Base-by-base conservation (phyloP, 2,888 invertebrate species). In the Anagyrus pseudococci region DNA sequence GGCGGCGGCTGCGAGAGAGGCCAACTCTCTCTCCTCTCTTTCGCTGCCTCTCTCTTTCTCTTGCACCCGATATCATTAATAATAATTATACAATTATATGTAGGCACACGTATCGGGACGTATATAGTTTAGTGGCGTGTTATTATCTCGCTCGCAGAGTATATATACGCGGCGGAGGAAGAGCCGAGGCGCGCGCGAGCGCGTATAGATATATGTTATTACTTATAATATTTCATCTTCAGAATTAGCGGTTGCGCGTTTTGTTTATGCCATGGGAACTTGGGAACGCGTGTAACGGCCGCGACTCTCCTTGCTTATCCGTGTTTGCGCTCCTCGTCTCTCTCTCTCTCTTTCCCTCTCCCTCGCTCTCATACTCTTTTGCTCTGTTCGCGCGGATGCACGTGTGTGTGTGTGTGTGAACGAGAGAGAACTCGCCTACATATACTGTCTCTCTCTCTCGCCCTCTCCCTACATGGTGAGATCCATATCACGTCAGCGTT, bases 71-170 rank as follows among this genome's bases (percentile, higher is more conserved):
- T 80, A 79, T 80, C 80, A 80, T 81, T 81, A 81, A 81, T 81
- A 80, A 81, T 81, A 81, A 81, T 81, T 81, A 81, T 81, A 80
- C 79, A 80, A 80, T 80, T 80, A 80, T 76, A 80, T 76, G 75
- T 78, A 78, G 77, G 75, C 56, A 53, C 76, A 77, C 73, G 75
- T 69, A 78, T 79, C 76, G 77, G 75, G 47, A 48, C 58, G 58
- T 49, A 57, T 62, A 77, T 78, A 78, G 80, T 80, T 80, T 79
- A 79, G 79, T 77, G 77, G 50, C 62, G 72, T 80, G 78, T 80
- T 80, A 80, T 80, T 80, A 80, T 80, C 67, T 58, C 74, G 74
- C 74, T 72, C 73, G 73, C 70, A 72, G 10, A 37, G 15, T 71
- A 26, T 47, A 6, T 22, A 19, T 15, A 26, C 17, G 37, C 29